Base-by-base conservation (phyloP, 2,888 invertebrate genomes). In the Philopedon plagiatum region DNA sequence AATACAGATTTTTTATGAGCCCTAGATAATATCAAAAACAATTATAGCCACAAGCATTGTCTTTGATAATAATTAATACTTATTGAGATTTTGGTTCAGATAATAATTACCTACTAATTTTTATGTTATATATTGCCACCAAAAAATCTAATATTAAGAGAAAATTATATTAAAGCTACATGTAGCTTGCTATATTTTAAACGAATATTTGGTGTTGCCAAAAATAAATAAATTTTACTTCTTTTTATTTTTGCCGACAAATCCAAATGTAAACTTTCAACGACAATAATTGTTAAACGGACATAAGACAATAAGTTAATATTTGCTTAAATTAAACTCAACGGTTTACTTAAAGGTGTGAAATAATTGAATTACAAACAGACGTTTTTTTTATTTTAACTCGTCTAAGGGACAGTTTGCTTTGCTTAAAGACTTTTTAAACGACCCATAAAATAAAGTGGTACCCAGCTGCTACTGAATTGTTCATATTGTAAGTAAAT, bases 311-410 rank as follows among this genome's bases (percentile, higher is more conserved):
- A 54, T 54, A 66, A 70, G 71, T 71, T 72, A 71, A 77, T 81
- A 81, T 81, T 81, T 80, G 79, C 75, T 76, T 76, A 76, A 67
- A 71, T 76, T 77, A 77, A 77, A 79, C 77, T 78, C 78, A 75
- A 69, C 71, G 83, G 83, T 83, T 84, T 84, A 82, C 82, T 82
- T 81, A 82, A 82, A 84, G 83, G 84, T 84, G 83, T 81, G 80
- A 80, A 67, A 82, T 83, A 84, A 84, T 83, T 83, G 81, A 80
- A 81, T 80, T 79, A 80, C 80, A 80, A 80, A 80, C 81, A 81
- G 78, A 80, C 81, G 81, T 81, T 80, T 80, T 78, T 81, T 82
- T 80, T 80, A 80, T 80, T 80, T 78, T 80, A 41, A 81, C 78
- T 77, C 80, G 73, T 75, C 77, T 76, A 76, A 76, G 76, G 77